Evolutionary conservation across 2,888 invertebrate species (phyloP).

Genomic region (Phaonia tiefii): DNA sequence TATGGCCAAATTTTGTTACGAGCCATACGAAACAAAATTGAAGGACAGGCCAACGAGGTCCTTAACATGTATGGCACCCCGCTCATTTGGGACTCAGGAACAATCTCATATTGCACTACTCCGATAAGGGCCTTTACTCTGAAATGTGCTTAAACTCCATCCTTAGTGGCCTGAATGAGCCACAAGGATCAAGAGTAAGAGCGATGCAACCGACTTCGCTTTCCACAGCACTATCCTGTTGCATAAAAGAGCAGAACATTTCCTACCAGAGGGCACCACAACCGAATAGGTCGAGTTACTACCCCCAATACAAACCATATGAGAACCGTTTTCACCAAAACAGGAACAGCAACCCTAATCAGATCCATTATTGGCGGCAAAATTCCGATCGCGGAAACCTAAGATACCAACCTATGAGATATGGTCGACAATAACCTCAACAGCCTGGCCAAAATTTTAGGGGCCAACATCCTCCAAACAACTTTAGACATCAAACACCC

Average conservation of each 20-base stretch:
- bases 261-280: too few species aligned
- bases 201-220: slow-evolving; percentile 7
- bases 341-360: slow-evolving; percentile 29
- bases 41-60: slow-evolving; percentile 52
- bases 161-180: slow-evolving; percentile 67
- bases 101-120: slow-evolving; percentile 65
- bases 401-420: too few species aligned
- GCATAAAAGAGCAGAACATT: slow-evolving; percentile 28
- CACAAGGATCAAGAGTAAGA: slow-evolving; percentile 65
- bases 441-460: neutral
- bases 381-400: neutral
- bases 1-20: slow-evolving; percentile 33
- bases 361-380: slow-evolving; percentile 28
- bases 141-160: slow-evolving; percentile 69
- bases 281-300: too few species aligned
- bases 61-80: slow-evolving; percentile 58
- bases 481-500: neutral
- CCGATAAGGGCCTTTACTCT: slow-evolving; percentile 53
- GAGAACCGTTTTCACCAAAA: too few species aligned
- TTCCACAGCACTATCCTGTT: slow-evolving; percentile 5
- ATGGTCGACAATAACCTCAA: neutral
- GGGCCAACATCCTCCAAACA: too few species aligned
- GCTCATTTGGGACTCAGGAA: slow-evolving; percentile 51
- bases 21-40: slow-evolving; percentile 59
- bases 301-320: too few species aligned